phyloP scores from a whole-genome alignment of 2,797 vertebrate species.

The Neopelma chrysocephalum region DNA sequence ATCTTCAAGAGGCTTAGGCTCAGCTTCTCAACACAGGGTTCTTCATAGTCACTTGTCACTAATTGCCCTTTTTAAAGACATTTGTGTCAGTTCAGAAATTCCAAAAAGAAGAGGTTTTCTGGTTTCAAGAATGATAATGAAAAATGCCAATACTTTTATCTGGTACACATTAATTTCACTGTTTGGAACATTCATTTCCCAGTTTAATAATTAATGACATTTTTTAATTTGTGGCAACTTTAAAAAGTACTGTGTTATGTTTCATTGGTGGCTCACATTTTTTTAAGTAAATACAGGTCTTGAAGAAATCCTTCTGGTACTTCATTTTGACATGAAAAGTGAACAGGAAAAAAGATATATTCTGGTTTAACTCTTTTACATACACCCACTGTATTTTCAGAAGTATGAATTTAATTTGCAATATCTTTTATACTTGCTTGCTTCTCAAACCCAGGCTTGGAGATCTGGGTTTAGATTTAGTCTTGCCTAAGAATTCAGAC shows the following conservation, averaged over 20 bases:
- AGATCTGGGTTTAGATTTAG: neutral
- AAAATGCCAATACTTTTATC: slow-evolving; percentile 54
- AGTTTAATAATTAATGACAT: neutral
- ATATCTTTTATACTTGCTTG: neutral
- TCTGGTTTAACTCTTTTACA: neutral
- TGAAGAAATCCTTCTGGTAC: neutral
- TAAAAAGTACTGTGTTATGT: neutral
- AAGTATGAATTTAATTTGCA: neutral
- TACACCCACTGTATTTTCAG: slow-evolving; percentile 28
- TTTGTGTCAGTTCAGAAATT: slow-evolving; percentile 78
- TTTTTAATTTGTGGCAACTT: neutral
- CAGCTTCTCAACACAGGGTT: slow-evolving; percentile 80
- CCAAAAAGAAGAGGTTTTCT: slow-evolving; percentile 65
- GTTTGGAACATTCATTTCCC: neutral
- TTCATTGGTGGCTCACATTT: neutral
- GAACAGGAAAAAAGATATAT: slow-evolving; percentile 20
- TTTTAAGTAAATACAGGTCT: slow-evolving; percentile 16
- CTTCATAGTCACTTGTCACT: slow-evolving; percentile 83
- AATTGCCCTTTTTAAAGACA: slow-evolving; percentile 86
- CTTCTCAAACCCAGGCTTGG: neutral
- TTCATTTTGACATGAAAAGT: slow-evolving; percentile 29
- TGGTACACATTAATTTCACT: neutral
- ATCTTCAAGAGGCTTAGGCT: slow-evolving; percentile 89
- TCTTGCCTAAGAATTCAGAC: neutral
- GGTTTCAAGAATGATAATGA: slow-evolving; percentile 44